These are phyloP conservation scores for Zaprionus taronus DNA, from an alignment of 1,140 invertebrate species.

Conservation along the genomic window DNA sequence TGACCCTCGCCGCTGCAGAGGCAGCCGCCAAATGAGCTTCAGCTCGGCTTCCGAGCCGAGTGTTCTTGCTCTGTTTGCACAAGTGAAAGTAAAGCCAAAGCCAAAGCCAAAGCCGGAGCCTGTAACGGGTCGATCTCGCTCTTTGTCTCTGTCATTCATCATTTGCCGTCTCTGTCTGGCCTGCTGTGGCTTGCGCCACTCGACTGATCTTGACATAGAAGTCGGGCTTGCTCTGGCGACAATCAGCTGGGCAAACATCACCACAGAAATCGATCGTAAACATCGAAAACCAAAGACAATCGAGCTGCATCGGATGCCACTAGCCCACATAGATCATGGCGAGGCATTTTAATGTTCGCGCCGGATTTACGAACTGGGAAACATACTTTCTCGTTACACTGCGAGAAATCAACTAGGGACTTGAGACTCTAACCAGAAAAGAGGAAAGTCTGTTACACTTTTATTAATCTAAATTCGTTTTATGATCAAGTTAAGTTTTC, in stretches of 20 bases:
- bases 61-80: constrained; percentile 74
- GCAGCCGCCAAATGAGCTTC: constrained; percentile 29
- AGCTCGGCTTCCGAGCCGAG: constrained; percentile 8
- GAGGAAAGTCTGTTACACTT: too few species aligned
- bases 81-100: constrained; percentile 70
- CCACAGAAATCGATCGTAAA: constrained; percentile 22
- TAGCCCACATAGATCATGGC: constrained; percentile 9
- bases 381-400: background rate
- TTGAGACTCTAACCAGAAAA: too few species aligned
- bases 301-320: constrained; percentile 15
- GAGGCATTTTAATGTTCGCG: background rate
- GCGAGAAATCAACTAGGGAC: background rate
- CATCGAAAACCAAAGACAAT: constrained; percentile 18
- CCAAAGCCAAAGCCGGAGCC: background rate
- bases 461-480: too few species aligned
- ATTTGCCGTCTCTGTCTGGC: background rate
- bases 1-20: constrained; percentile 39
- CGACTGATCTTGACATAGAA: constrained; percentile 73
- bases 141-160: constrained; percentile 14
- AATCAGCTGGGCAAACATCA: constrained; percentile 32
- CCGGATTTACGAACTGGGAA: background rate
- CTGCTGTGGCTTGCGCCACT: constrained; percentile 23
- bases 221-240: constrained; percentile 17
- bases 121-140: constrained; percentile 55
- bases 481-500: too few species aligned